A percentile compares a stretch with the other conserved stretches of the same genome.
phyloP scores from a whole-genome alignment of 1,140 invertebrate species.

The Musca domestica region DNA sequence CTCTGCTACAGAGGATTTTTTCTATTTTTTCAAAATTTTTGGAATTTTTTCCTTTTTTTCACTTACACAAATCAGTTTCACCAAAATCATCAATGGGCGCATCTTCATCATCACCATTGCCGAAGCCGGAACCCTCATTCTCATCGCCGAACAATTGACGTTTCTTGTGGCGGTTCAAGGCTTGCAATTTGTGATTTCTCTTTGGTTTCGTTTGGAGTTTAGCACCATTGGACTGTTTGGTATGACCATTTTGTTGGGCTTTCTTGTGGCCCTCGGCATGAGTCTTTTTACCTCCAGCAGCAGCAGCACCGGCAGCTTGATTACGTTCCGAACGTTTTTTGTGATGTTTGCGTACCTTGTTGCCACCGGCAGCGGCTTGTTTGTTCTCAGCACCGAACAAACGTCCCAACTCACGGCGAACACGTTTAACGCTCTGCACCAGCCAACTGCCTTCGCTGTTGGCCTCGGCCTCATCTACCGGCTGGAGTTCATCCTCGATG shows the following conservation, averaged over 20 bases:
- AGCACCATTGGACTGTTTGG: constrained; percentile 4
- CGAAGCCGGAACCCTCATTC: constrained; percentile 21
- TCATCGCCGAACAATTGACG: constrained; percentile 5
- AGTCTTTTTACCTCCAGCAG: too few species aligned
- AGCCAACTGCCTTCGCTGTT: constrained; percentile 35
- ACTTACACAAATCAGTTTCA: constrained; percentile 1
- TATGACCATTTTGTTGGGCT: neutral
- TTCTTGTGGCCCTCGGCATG: too few species aligned
- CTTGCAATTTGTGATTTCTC: neutral
- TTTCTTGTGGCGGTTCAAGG: neutral
- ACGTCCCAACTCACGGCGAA: constrained; percentile 40
- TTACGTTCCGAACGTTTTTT: neutral
- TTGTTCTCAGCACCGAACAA: constrained; percentile 36
- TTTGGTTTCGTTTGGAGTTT: constrained; percentile 11
- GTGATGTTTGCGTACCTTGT: neutral
- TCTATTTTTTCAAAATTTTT: too few species aligned
- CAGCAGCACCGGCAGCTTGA: too few species aligned
- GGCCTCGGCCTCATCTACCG: constrained; percentile 7
- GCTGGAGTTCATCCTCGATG: constrained; percentile 26
- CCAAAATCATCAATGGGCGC: neutral
- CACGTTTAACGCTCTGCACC: constrained; percentile 34
- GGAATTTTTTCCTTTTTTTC: neutral
- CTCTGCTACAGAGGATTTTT: too few species aligned
- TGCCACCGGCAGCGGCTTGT: neutral
- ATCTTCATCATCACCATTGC: neutral